These are phyloP conservation scores for Parasteatoda tepidariorum DNA, from an alignment of 1,140 invertebrate genomes.

Conservation along the genomic window DNA sequence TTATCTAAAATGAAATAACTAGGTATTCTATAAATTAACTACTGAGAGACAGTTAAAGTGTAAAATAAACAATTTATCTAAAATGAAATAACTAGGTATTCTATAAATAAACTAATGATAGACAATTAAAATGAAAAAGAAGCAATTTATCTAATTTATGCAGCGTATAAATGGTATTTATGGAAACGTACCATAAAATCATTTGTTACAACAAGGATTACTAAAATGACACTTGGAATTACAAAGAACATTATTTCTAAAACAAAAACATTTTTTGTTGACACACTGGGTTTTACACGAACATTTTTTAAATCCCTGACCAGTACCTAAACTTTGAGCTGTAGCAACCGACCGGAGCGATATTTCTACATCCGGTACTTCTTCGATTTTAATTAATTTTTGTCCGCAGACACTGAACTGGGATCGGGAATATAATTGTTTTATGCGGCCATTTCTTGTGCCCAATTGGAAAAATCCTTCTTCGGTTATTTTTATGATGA, in stretches of 20 bases:
- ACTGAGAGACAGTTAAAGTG: no score
- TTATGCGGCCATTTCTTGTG: not conserved
- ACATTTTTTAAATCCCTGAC: constrained; percentile 59
- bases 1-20: no score
- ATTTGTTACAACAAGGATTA: not conserved
- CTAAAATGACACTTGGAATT: not conserved
- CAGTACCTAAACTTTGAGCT: constrained; percentile 60
- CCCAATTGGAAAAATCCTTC: not conserved
- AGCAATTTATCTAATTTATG: not conserved
- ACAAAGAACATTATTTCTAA: not conserved
- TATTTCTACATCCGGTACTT: constrained; percentile 61
- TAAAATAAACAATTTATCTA: no score
- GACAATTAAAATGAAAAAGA: not conserved
- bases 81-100: not conserved
- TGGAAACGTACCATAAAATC: not conserved
- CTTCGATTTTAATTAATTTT: constrained; percentile 60
- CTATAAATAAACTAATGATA: not conserved
- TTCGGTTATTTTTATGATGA: no score
- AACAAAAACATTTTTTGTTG: constrained; percentile 26
- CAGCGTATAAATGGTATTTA: not conserved
- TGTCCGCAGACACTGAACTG: constrained; percentile 53
- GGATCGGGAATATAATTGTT: not conserved
- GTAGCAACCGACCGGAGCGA: constrained; percentile 57
- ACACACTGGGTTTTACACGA: constrained; percentile 46
- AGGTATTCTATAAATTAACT: no score